Evolutionary conservation across 2,113 vertebrate genomes (phyloP), one percentile per base, ranked within the genome.

Genomic region (Serinus canaria): DNA sequence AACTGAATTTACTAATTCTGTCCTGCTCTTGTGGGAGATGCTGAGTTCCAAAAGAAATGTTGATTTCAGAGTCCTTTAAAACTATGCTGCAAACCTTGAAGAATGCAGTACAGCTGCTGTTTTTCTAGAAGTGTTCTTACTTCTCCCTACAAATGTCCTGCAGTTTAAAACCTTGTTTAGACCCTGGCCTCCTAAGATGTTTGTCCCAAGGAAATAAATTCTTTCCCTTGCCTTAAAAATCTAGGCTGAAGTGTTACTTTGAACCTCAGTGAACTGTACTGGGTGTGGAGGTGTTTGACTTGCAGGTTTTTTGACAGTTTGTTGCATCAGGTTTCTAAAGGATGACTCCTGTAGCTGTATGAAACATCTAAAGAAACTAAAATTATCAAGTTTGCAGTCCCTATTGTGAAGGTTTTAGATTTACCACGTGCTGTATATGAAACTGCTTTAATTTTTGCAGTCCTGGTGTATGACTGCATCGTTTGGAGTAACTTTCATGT

Each of bases 41-140:
- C 44, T 23, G 76, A 82, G 39, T 72, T 68, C 79, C 49, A 55
- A 25, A 83, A 68, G 25, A 64, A 74, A n/a, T 2, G 0, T 9
- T 58, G 56, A 37, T 70, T 89, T 87, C 20, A 16, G 31, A 70
- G 28, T 37, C 27, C 52, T 67, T 87, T 55, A 53, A 44, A 84
- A 55, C 43, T 49, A 3, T 64, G 46, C 66, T 52, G 55, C 39
- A 79, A 35, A 90, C 6, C 20, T 7, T 2, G 17, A 52, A 31
- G 69, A 58, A 28, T 44, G 56, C 56, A 81, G 2, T 56, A 20
- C 10, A 82, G 50, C 24, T 2, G 0, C 66, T 55, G 0, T 3
- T 1, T 31, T 16, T 37, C 33, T 58, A 37, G 43, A 87, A 15
- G 49, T 37, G 37, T 30, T 85, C 52, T 75, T 59, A 25, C 11